phyloP scores from a whole-genome alignment of 2,113 vertebrate genomes.

The Hypocryptadius cinnamomeus region DNA sequence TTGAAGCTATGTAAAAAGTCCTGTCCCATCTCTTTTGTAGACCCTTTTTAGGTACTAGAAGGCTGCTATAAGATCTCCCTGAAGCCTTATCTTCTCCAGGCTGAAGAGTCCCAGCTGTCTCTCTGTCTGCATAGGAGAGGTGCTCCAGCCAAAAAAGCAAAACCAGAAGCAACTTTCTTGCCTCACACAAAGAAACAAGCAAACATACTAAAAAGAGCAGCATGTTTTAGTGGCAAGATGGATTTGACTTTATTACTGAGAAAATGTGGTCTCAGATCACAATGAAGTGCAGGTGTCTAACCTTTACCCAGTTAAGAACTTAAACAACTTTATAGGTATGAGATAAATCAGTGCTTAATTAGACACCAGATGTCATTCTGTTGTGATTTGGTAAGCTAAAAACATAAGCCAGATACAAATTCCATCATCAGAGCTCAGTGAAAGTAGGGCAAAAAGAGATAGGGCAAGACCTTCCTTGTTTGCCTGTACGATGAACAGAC shows the following conservation, averaged over 20 bases:
- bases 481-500: background rate
- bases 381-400: background rate
- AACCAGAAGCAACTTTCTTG: background rate
- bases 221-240: background rate
- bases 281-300: background rate
- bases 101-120: background rate
- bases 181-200: background rate
- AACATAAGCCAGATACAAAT: fast-evolving
- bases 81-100: background rate
- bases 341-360: background rate
- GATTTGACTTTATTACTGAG: background rate
- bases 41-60: background rate
- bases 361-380: background rate
- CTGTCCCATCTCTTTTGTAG: background rate
- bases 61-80: background rate
- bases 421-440: background rate
- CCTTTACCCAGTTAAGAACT: background rate
- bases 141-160: background rate
- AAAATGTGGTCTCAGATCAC: background rate
- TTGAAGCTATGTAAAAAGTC: background rate
- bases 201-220: background rate
- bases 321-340: background rate
- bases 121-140: background rate
- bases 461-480: background rate
- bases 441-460: background rate